Base-by-base conservation (phyloP, 2,797 vertebrate genomes). In the Botia kubotai region DNA sequence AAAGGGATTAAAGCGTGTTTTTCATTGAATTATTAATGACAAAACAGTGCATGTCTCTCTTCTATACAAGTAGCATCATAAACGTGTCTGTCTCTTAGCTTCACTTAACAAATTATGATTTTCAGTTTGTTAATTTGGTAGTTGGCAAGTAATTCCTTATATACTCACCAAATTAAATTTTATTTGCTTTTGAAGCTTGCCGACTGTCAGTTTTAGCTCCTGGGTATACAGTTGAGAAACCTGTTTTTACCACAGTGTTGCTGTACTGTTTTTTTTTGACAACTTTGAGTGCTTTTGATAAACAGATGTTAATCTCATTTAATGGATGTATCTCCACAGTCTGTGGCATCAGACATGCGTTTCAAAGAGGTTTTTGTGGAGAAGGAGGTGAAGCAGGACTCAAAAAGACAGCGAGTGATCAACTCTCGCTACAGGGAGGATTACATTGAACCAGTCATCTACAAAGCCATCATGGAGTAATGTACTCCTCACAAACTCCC, bases 311-410 rank as follows among this genome's bases (percentile, higher is more conserved):
- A 4, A 60, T 33, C 19, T 0, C 13, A 8, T 43, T 46, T 12
- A 62, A 62, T 16, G 3, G 10, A 58, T 2, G 39, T 17, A 63
- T 8, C 80, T 19, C 50, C 73, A 29, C 88, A 98, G 98, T 99
- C 98, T 0, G 93, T 99, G 90, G 98, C 98, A 1, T 99, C 98
- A 2, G 97, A 99, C 90, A 98, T 98, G 97, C 97, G 97, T 33
- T 99, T 98, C 69, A 95, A 95, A 3, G 96, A 97, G 89, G 95
- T 99, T 90, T 99, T 99, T 48, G 90, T 96, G 0, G 95, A 98
- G 90, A 95, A 93, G 82, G 95, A 98, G 5, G 96, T 98, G 81
- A 97, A 96, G 72, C 94, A 97, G 89, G 95, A 95, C 89, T 94
- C 97, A 89, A 99, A 99, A 91, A 92, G 98, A 80, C 98, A 99